Conservation (phyloP, 2,113 vertebrate genomes). For the Antechinus flavipes region DNA sequence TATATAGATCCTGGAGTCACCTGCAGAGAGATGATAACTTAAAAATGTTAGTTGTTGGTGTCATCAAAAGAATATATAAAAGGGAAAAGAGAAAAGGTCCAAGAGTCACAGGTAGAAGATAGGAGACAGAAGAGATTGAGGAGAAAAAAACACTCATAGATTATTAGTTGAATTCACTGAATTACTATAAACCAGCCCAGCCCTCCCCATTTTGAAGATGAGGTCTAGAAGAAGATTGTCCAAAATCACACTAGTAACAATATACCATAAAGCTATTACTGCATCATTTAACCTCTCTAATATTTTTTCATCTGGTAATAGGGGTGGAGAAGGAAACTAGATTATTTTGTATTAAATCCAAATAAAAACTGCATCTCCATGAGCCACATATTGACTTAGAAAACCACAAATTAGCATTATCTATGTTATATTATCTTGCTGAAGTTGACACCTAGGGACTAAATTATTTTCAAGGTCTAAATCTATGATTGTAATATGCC, state of each 20-base stretch:
- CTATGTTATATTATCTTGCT: too few relatives aligned
- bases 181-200: background rate
- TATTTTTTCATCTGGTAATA: background rate
- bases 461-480: too few relatives aligned
- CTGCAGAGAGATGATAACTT: background rate
- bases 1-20: background rate
- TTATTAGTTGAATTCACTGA: background rate
- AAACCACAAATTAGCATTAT: too few relatives aligned
- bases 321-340: too few relatives aligned
- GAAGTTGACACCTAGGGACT: too few relatives aligned
- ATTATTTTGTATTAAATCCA: too few relatives aligned
- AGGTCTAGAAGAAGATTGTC: background rate
- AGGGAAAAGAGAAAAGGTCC: background rate
- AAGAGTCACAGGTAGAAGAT: background rate
- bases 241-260: background rate
- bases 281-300: background rate
- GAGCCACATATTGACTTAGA: too few relatives aligned
- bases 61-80: too few relatives aligned
- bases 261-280: background rate
- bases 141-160: background rate
- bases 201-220: background rate
- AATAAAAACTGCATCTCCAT: too few relatives aligned
- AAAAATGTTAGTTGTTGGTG: background rate
- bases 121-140: too few relatives aligned
- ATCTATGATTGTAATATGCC: too few relatives aligned